Evolutionary conservation across 2,113 vertebrate genomes (phyloP).

Genomic region (Bufo gargarizans): DNA sequence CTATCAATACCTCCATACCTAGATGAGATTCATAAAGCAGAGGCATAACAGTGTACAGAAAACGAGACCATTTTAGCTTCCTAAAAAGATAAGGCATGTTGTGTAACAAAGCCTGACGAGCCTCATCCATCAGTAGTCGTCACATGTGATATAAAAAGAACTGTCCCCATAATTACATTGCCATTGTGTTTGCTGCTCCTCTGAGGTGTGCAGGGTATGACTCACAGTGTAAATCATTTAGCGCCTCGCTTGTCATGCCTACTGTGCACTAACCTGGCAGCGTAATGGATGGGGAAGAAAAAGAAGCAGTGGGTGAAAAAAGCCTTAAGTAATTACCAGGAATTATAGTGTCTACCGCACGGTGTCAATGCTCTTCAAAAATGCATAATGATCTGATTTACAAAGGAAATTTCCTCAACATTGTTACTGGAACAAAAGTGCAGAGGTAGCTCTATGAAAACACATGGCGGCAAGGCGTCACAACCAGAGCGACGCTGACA

Average conservation of each 20-base stretch:
- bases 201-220: not conserved
- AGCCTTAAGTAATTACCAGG: not conserved
- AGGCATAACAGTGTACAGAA: not conserved
- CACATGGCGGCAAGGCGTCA: not conserved
- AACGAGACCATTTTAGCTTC: not conserved
- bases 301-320: not conserved
- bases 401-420: not conserved
- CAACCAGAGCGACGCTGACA: too few relatives aligned
- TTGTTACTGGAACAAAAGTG: not conserved
- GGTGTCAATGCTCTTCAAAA: not conserved
- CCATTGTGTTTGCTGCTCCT: not conserved
- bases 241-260: not conserved
- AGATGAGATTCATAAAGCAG: not conserved
- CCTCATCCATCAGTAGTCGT: not conserved
- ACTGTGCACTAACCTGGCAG: not conserved
- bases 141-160: not conserved
- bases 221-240: constrained; percentile 25
- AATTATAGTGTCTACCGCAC: not conserved
- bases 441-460: not conserved
- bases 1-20: not conserved
- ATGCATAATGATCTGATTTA: not conserved
- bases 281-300: not conserved
- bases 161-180: constrained; percentile 1
- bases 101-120: not conserved
- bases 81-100: not conserved